Base-by-base conservation (phyloP, 2,113 vertebrate species). In the Tychaedon coryphoeus region DNA sequence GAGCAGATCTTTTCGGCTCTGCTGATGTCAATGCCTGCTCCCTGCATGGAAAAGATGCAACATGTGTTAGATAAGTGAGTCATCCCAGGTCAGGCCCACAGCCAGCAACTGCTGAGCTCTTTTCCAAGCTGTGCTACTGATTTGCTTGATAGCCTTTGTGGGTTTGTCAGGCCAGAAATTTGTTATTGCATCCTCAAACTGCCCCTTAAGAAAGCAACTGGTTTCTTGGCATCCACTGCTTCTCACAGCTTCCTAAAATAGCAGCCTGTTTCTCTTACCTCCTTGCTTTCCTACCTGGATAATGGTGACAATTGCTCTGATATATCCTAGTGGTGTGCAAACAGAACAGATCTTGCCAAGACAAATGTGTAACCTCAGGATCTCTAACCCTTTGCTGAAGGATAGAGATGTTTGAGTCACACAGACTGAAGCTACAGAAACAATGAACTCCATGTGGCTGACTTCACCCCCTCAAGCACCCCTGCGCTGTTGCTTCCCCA, bases 61-160 rank as follows among this genome's bases (percentile, higher is more conserved):
- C 91, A 84, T 77, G 80, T 91, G 91, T 81, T 71, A 91, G 92
- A 92, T 89, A 93, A 92, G 76, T 95, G 93, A 97, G 86, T 96
- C 94, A 96, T 84, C n/a, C 48, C 0, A 2, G 73, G 83, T 78
- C 95, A 87, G 56, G 91, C 95, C 76, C 3, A 0, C 20, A 81
- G 93, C 89, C 94, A 93, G 80, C 8, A 2, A 71, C 53, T 87
- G 69, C 73, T 81, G 88, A 67, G 73, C 31, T 91, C 33, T 83
- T 65, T 56, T 84, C 57, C 89, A 79, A 91, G 88, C 53, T 87
- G 91, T 93, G 94, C 95, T 95, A 95, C 91, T 87, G 91, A 89
- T 87, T 95, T 94, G 36, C 48, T 89, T 88, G 62, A 51, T 91
- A 56, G 86, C 19, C n/a, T 77, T 45, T 19, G 48, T 60, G 86